These are phyloP conservation scores for Microcebus ravelobensis DNA, from an alignment of 2,113 vertebrate genomes.

Conservation along the genomic window DNA sequence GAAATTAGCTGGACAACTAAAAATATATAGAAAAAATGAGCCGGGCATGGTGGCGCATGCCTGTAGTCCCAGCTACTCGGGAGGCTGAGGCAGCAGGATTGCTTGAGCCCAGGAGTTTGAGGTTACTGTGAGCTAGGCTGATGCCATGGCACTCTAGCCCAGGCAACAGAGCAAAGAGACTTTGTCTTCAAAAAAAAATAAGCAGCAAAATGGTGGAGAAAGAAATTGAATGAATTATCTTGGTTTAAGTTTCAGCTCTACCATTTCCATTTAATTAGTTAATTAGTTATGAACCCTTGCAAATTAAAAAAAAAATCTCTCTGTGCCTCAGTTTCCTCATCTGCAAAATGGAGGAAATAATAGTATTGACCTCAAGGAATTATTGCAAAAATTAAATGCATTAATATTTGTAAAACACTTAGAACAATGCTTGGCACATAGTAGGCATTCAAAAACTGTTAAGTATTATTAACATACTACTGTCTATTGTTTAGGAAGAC, in stretches of 20 bases:
- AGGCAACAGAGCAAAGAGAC: too few species aligned
- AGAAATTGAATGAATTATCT: slow-evolving; percentile 21
- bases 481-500: not conserved
- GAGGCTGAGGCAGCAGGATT: too few species aligned
- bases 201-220: not conserved
- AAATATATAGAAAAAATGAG: too few species aligned
- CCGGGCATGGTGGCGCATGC: too few species aligned
- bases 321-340: not conserved
- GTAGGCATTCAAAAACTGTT: not conserved
- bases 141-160: too few species aligned
- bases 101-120: too few species aligned
- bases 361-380: not conserved
- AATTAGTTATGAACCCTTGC: not conserved
- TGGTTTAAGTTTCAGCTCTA: not conserved
- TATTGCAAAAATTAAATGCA: not conserved
- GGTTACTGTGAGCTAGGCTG: too few species aligned
- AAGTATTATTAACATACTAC: not conserved
- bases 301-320: not conserved
- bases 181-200: not conserved
- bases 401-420: not conserved
- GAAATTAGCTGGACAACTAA: too few species aligned
- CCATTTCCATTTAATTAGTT: not conserved
- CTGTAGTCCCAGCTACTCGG: too few species aligned
- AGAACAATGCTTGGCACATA: not conserved
- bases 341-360: not conserved